phyloP scores from a whole-genome alignment of 2,113 vertebrate species.

The Oxygymnocypris stewartii region DNA sequence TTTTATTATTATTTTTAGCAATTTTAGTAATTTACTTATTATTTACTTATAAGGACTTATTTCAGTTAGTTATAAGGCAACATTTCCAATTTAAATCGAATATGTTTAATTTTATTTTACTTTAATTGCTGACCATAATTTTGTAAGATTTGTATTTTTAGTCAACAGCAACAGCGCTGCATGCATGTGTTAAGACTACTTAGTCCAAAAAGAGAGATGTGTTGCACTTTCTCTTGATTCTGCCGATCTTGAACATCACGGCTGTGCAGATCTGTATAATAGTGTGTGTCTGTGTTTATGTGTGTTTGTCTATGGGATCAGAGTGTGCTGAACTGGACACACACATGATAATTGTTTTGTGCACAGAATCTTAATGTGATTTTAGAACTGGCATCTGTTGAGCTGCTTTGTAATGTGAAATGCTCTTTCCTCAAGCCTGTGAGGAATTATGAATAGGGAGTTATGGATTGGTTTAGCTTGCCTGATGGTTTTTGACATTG shows the following conservation, averaged over 20 bases:
- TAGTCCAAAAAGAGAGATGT: not conserved
- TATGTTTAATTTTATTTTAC: no score
- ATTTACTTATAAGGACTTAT: no score
- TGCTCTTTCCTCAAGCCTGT: not conserved
- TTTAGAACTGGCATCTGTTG: not conserved
- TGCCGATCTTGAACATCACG: not conserved
- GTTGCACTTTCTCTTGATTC: not conserved
- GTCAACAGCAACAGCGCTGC: no score
- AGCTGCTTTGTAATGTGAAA: not conserved
- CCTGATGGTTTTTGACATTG: not conserved
- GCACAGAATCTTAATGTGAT: conserved; percentile 13
- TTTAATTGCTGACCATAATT: no score
- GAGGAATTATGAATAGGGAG: no score
- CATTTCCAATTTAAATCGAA: no score
- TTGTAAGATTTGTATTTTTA: no score
- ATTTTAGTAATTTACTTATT: not conserved
- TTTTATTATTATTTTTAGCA: not conserved
- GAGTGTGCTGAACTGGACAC: conserved; percentile 55
- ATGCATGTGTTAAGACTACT: not conserved
- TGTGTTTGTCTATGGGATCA: conserved; percentile 75
- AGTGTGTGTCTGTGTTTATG: conserved; percentile 54
- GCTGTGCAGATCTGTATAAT: conserved; percentile 31
- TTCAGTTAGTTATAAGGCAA: no score
- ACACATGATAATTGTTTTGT: conserved; percentile 31
- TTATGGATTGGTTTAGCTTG: no score